Evolutionary conservation across 2,797 vertebrate species (phyloP), one percentile per base, ranked within the genome.

Genomic region (Melanogrammus aeglefinus): DNA sequence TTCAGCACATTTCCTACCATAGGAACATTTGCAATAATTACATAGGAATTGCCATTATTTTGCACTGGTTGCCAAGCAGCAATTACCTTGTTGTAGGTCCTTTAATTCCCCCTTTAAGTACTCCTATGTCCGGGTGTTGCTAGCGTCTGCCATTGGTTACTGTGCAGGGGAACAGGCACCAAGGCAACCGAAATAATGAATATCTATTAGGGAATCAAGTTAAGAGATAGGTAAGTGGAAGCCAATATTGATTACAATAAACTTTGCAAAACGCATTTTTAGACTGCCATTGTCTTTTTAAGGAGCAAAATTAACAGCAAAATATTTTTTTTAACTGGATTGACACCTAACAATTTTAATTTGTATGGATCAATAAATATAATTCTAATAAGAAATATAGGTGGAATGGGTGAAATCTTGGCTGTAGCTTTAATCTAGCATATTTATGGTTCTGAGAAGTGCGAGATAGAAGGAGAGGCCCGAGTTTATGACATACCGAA

Each of bases 171-270:
- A n/a, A n/a, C n/a, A 66, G 57, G n/a, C 57, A 66, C 57, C 57
- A 66, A 66, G n/a, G n/a, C 57, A 66, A 27, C 57, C 9, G 10
- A 66, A 27, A 66, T 9, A 66, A 66, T 66, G n/a, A 66, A 66
- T 66, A 66, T 66, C 57, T 66, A 66, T 66, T 24, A 66, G 57
- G n/a, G 21, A 66, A 27, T 63, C 57, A 66, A 66, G 57, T 66
- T 7, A 66, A 24, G 18, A 5, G 18, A 63, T 21, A n/a, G 57
- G 57, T 66, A 24, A 66, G 57, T 24, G 57, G n/a, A 66, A 57
- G 51, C 51, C n/a, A 7, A 66, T 66, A 66, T 27, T 66, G 57
- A 66, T 66, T n/a, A 27, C n/a, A 27, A 7, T n/a, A 8, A 6
- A n/a, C 6, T 66, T 8, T 66, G 57, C 57, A 8, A 66, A 66